Evolutionary conservation across 2,797 vertebrate species (phyloP), one percentile per base, ranked within the genome.

Genomic region (Danio jaintianensis): DNA sequence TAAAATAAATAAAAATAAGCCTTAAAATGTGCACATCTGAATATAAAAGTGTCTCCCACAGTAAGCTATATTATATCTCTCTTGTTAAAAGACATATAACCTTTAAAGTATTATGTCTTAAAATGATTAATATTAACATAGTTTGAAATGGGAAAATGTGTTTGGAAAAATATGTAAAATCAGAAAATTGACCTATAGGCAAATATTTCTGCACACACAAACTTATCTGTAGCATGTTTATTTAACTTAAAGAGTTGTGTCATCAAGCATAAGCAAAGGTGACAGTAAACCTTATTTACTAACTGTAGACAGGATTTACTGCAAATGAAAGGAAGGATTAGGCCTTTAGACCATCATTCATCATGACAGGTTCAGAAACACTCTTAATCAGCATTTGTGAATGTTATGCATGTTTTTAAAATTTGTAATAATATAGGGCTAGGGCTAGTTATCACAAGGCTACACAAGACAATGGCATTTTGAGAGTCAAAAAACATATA

Each of bases 351-450:
- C 96, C 95, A 96, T 95, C 93, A 91, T 97, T 96, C 0, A 97
- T 94, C 95, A 97, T 95, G 89, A 96, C 95, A 86, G 96, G 95
- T 22, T 94, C 93, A 11, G 94, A 95, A 7, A 94, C 92, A 94
- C 87, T 96, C 94, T 84, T 72, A 7, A 74, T n/a, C 3, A 59
- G 12, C 10, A 13, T 5, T 16, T 47, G 18, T 73, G 20, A 45
- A 73, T 29, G 5, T 58, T 16, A 40, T 29, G 9, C 29, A 70
- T 45, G 53, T 58, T 73, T 73, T 13, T 13, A n/a, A 47, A 45
- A 47, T 22, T 2, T 29, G 8, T 47, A 18, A 62, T 38, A 12
- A 69, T 55, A 40, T 55, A 40, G 62, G n/a, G 42, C 5, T 0
- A 2, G 10, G n/a, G 10, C 11, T 40, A 7, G 4, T 52, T 52